Percentiles rank a stretch among this genome's conserved stretches.
Evolutionary conservation across 2,888 invertebrate species (phyloP).

Genomic region (Leptogaster cylindrica): DNA sequence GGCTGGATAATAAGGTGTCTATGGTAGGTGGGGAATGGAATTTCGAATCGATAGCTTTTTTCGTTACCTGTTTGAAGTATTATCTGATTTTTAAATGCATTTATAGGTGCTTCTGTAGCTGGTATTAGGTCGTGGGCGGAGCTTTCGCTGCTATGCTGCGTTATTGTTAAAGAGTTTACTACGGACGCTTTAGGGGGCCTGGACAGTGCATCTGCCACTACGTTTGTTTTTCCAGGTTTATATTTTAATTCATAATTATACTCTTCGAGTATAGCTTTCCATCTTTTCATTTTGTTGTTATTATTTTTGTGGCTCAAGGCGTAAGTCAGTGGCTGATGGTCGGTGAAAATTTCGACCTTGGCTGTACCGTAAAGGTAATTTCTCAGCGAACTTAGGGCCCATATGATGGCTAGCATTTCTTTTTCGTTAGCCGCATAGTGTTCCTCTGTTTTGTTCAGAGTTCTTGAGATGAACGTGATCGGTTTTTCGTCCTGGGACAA

Average conservation of each 20-base stretch:
- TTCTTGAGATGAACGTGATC: conserved; percentile 53
- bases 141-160: conserved; percentile 29
- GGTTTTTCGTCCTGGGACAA: conserved; percentile 52
- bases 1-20: background rate
- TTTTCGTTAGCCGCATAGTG: conserved; percentile 55
- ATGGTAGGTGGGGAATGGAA: conserved; percentile 5
- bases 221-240: conserved; percentile 56
- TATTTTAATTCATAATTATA: conserved; percentile 52
- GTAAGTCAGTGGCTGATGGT: conserved; percentile 48
- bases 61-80: background rate
- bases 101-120: conserved; percentile 32
- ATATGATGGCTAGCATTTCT: conserved; percentile 55
- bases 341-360: conserved; percentile 47
- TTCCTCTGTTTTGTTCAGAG: conserved; percentile 49
- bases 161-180: conserved; percentile 38
- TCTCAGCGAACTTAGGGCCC: conserved; percentile 55
- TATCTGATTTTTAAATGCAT: conserved; percentile 39
- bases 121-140: conserved; percentile 26
- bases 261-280: conserved; percentile 43
- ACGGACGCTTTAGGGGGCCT: conserved; percentile 10
- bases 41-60: background rate
- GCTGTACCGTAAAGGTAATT: conserved; percentile 55
- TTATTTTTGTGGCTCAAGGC: conserved; percentile 47
- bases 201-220: conserved; percentile 48
- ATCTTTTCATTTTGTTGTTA: conserved; percentile 44